Evolutionary conservation across 2,888 invertebrate genomes (phyloP).

Genomic region (Dicranocentrus wangi): DNA sequence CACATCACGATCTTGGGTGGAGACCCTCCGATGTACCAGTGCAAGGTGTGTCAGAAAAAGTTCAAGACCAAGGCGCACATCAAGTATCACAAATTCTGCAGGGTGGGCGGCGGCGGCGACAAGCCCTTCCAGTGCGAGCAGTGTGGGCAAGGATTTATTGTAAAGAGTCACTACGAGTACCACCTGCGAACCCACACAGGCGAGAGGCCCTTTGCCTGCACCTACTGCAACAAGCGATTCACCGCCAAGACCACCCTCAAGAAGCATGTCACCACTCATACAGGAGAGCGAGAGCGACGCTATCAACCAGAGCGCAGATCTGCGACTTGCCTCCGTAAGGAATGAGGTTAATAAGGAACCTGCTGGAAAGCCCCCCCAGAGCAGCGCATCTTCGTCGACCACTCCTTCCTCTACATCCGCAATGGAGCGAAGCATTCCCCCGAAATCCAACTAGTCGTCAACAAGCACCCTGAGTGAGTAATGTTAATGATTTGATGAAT

Average conservation of each 20-base stretch:
- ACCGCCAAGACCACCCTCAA: conserved; percentile 81
- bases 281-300: conserved; percentile 74
- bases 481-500: no score
- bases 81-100: conserved; percentile 71
- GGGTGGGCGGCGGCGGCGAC: background rate
- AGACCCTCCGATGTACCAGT: conserved; percentile 78
- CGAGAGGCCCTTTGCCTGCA: conserved; percentile 78
- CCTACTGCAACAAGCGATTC: conserved; percentile 80
- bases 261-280: conserved; percentile 81
- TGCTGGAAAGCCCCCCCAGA: no score
- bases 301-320: no score
- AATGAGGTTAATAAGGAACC: no score
- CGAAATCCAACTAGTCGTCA: no score
- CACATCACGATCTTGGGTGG: conserved; percentile 74
- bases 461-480: no score
- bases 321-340: no score
- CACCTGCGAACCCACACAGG: conserved; percentile 78
- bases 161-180: conserved; percentile 81
- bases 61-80: conserved; percentile 78
- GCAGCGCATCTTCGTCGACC: no score
- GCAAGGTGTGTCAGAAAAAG: conserved; percentile 81
- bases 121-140: conserved; percentile 76
- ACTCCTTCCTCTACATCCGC: no score
- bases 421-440: no score
- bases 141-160: conserved; percentile 75